A percentile compares a stretch with the other conserved stretches of the same genome.
Conservation (phyloP, 64 coral and sea anemone species). For the Pocillopora damicornis region DNA sequence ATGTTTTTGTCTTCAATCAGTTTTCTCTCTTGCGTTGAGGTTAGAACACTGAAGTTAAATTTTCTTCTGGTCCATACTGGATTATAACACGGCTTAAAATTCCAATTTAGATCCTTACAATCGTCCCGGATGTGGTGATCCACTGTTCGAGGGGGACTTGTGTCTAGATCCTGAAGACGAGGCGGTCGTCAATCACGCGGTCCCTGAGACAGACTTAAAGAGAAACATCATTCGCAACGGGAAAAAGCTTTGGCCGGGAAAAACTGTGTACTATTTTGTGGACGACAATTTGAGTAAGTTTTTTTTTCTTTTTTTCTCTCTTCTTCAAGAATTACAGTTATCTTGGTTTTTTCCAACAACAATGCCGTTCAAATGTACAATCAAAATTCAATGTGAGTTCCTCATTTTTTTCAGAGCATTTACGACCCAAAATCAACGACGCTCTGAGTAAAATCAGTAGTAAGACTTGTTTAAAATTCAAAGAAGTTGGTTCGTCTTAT, state of each 20-base stretch:
- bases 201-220: constrained; percentile 53
- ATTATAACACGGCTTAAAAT: not conserved
- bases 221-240: constrained; percentile 47
- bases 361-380: not conserved
- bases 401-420: constrained; percentile 19
- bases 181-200: constrained; percentile 57
- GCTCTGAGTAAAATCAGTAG: constrained; percentile 41
- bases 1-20: too few relatives aligned
- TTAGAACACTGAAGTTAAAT: too few relatives aligned
- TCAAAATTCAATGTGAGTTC: too few relatives aligned
- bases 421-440: constrained; percentile 38
- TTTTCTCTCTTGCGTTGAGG: not conserved
- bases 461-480: constrained; percentile 73
- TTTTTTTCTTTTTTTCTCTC: not conserved
- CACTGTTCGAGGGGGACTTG: constrained; percentile 81
- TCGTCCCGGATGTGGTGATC: not conserved
- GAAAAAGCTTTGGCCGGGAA: constrained; percentile 61
- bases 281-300: constrained; percentile 45
- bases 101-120: not conserved
- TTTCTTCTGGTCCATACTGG: too few relatives aligned
- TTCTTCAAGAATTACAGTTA: not conserved
- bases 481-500: constrained; percentile 33
- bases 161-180: constrained; percentile 24
- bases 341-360: not conserved
- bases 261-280: constrained; percentile 46